phyloP scores from a whole-genome alignment of 2,797 vertebrate genomes.

The Chelidonichthys spinosus region DNA sequence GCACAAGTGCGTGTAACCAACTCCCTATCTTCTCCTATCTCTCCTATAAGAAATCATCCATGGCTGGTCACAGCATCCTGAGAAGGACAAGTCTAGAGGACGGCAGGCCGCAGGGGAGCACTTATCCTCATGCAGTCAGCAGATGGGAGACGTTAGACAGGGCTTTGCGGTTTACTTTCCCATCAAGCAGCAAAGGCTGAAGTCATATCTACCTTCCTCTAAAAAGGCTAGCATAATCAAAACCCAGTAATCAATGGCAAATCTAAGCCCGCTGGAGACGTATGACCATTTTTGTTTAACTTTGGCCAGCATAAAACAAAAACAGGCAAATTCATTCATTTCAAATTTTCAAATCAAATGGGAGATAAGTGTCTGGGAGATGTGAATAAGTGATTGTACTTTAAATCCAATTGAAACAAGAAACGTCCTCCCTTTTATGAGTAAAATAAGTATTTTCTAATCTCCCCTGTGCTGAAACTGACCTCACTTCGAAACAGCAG shows the following conservation, averaged over 20 bases:
- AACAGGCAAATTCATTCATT: background rate
- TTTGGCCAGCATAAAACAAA: background rate
- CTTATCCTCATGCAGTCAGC: conserved; percentile 59
- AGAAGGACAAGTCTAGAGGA: conserved; percentile 51
- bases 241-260: conserved; percentile 4
- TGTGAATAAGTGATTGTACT: conserved; percentile 12
- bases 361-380: conserved; percentile 9
- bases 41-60: conserved; percentile 36
- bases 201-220: conserved; percentile 16
- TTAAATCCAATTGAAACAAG: background rate
- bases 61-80: conserved; percentile 44
- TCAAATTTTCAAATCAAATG: background rate
- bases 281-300: background rate
- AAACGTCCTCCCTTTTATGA: conserved; percentile 1
- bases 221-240: conserved; percentile 20
- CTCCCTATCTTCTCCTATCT: conserved; percentile 29
- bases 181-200: conserved; percentile 23
- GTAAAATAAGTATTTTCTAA: conserved; percentile 13
- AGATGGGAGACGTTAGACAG: conserved; percentile 47
- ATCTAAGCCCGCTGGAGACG: background rate
- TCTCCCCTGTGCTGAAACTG: conserved; percentile 36
- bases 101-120: conserved; percentile 50
- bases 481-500: conserved; percentile 51
- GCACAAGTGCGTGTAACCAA: conserved; percentile 34
- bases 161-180: conserved; percentile 35